Evolutionary conservation across 2,888 invertebrate species (phyloP).

Genomic region (Apamea sordens): DNA sequence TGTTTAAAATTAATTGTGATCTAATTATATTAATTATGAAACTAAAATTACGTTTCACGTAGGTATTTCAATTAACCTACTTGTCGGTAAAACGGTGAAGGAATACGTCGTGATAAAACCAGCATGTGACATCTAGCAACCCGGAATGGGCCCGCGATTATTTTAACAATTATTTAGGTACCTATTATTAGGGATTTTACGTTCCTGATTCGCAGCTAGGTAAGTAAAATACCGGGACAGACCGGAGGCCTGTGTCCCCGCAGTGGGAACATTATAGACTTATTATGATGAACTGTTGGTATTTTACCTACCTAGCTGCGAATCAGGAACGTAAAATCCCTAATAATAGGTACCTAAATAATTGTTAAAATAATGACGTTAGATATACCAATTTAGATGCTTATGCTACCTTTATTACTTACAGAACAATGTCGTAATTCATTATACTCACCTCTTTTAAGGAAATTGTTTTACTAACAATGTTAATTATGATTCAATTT

Average conservation of each 20-base stretch:
- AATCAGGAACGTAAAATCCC: constrained; percentile 9
- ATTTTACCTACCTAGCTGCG: not conserved
- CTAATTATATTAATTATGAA: not conserved
- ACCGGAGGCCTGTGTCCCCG: no score
- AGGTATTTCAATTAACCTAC: no score
- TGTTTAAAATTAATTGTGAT: not conserved
- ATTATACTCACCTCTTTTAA: not conserved
- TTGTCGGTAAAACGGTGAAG: no score
- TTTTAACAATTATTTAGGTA: not conserved
- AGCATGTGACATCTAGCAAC: no score
- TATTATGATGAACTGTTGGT: no score
- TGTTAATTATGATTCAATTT: constrained; percentile 19
- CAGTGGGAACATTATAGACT: no score
- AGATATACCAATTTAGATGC: not conserved
- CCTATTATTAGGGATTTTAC: not conserved
- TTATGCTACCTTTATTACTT: not conserved
- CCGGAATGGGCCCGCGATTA: not conserved
- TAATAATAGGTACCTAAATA: not conserved
- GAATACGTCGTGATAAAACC: no score
- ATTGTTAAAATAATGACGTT: constrained; percentile 1
- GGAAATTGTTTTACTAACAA: constrained; percentile 17
- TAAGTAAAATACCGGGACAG: not conserved
- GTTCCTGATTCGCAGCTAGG: not conserved
- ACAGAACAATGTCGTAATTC: not conserved
- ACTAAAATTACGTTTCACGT: not conserved